phyloP scores from a whole-genome alignment of 1,140 invertebrate species.

The Ericerus pela region DNA sequence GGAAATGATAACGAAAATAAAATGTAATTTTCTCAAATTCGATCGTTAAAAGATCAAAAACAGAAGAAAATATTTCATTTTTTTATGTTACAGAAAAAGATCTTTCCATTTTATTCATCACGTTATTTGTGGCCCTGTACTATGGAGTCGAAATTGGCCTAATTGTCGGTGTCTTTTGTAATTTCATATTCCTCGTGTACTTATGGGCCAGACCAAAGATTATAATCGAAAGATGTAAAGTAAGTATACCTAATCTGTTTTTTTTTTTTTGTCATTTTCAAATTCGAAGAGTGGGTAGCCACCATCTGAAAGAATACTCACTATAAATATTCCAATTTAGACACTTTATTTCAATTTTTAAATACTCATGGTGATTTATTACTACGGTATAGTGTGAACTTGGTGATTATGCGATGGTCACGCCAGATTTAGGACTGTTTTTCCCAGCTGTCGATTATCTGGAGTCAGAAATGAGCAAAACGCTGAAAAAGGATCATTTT shows the following conservation, averaged over 20 bases:
- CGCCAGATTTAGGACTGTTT: slow-evolving; percentile 42
- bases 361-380: not conserved
- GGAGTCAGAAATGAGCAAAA: slow-evolving; percentile 24
- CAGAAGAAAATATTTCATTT: too few species aligned
- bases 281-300: too few species aligned
- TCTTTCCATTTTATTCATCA: slow-evolving; percentile 33
- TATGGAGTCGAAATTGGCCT: slow-evolving; percentile 52
- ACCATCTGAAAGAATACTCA: too few species aligned
- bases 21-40: too few species aligned
- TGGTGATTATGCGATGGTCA: slow-evolving; percentile 38
- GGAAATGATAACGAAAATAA: too few species aligned
- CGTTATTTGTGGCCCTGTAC: slow-evolving; percentile 41
- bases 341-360: not conserved
- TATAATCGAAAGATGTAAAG: slow-evolving; percentile 29
- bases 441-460: slow-evolving; percentile 45
- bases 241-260: slow-evolving; percentile 26
- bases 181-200: slow-evolving; percentile 44
- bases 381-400: slow-evolving; percentile 23
- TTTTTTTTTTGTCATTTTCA: too few species aligned
- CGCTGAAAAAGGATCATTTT: slow-evolving; percentile 36
- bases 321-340: too few species aligned
- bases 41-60: too few species aligned
- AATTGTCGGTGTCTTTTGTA: slow-evolving; percentile 42
- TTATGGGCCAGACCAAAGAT: slow-evolving; percentile 33
- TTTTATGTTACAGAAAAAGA: slow-evolving; percentile 6